A percentile compares a stretch with the other conserved stretches of the same genome.
These are phyloP conservation scores for Cyanoramphus novaezelandiae DNA, from an alignment of 2,113 vertebrate genomes.

Conservation along the genomic window DNA sequence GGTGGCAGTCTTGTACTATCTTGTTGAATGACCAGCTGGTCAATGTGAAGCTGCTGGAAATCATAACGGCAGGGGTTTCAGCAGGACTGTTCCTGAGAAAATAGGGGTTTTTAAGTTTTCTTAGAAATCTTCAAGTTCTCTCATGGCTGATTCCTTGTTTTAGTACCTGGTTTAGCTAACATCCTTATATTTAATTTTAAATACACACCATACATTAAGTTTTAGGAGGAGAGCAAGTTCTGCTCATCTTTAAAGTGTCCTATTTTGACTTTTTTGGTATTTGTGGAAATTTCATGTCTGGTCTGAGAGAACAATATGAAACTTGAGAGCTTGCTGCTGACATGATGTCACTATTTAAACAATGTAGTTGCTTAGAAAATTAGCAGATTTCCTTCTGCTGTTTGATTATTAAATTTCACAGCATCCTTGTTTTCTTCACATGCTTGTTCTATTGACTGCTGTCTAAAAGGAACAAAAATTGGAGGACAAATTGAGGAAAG, in stretches of 20 bases:
- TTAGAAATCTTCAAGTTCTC: background rate
- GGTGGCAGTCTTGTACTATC: constrained; percentile 57
- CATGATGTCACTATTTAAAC: background rate
- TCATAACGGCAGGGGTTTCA: background rate
- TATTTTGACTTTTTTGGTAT: background rate
- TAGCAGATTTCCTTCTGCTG: background rate
- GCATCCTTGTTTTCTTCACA: background rate
- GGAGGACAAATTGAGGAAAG: background rate
- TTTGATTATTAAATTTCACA: background rate
- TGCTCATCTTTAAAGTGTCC: background rate
- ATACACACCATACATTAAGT: background rate
- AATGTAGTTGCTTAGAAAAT: background rate
- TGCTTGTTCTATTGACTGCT: background rate
- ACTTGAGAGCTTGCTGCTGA: background rate
- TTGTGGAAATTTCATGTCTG: background rate
- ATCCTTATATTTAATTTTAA: background rate
- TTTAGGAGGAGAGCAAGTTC: background rate
- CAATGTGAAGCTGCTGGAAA: background rate
- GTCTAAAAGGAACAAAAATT: background rate
- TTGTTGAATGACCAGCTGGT: background rate
- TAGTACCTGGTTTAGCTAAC: background rate
- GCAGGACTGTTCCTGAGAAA: background rate
- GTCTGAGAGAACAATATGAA: background rate
- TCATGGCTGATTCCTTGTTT: background rate
- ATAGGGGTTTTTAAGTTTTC: background rate